Conservation (phyloP, 2,113 vertebrate species). For the Eudyptes chrysolophus region DNA sequence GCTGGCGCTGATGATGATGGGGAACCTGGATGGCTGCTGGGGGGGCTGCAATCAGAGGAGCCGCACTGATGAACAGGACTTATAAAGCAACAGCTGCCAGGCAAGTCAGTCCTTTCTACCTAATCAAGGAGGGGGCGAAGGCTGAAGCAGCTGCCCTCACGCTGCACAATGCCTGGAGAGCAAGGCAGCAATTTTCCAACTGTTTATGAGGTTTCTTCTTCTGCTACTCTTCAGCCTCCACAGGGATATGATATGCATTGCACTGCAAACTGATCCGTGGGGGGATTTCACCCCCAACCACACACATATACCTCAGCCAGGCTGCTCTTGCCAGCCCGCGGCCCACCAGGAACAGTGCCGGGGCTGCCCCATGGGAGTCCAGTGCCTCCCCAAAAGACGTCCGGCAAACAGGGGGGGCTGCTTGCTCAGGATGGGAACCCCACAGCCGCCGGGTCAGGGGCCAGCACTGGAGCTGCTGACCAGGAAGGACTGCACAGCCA, state of each 20-base stretch:
- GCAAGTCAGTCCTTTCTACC: too few relatives aligned
- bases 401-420: neutral
- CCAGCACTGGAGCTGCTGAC: neutral
- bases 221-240: neutral
- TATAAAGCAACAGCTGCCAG: neutral
- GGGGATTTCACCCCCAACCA: neutral
- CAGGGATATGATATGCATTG: neutral
- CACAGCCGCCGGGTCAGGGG: accelerated
- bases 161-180: neutral
- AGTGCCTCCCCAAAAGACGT: neutral
- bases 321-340: neutral
- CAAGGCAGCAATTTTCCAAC: neutral
- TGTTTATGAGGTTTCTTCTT: neutral
- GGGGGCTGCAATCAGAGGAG: neutral
- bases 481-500: neutral
- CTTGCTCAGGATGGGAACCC: neutral
- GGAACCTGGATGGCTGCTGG: neutral
- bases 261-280: neutral
- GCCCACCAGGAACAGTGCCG: neutral
- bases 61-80: neutral
- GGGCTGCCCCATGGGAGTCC: neutral
- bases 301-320: neutral
- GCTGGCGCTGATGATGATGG: neutral
- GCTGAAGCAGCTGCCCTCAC: neutral
- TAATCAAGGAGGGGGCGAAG: neutral